phyloP scores from a whole-genome alignment of 2,888 invertebrate genomes.

The Cryptops parisi region DNA sequence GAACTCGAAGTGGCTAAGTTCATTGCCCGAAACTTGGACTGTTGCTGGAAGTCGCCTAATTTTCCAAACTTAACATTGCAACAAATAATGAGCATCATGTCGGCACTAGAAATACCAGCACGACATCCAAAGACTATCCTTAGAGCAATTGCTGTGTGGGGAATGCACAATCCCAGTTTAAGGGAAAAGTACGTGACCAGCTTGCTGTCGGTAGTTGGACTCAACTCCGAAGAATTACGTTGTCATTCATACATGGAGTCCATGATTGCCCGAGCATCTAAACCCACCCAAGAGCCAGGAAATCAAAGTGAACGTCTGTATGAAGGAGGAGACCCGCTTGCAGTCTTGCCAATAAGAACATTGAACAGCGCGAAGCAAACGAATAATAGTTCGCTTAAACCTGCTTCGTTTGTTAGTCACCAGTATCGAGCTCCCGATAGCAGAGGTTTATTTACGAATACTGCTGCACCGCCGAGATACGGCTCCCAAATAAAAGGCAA shows the following conservation, averaged over 20 bases:
- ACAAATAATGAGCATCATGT: background rate
- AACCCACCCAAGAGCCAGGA: background rate
- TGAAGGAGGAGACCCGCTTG: background rate
- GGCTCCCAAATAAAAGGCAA: background rate
- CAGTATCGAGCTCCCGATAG: background rate
- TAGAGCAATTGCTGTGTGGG: background rate
- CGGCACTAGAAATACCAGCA: background rate
- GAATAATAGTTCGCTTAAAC: background rate
- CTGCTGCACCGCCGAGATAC: background rate
- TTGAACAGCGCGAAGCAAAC: background rate
- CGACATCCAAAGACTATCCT: background rate
- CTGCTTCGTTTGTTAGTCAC: background rate
- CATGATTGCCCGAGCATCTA: background rate
- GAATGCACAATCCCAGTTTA: background rate
- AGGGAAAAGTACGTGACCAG: background rate
- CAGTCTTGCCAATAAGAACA: no score
- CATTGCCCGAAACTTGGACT: background rate
- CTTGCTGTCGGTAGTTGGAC: background rate
- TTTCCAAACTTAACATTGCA: background rate
- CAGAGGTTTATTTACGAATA: background rate
- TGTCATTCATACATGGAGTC: background rate
- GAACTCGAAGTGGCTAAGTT: background rate
- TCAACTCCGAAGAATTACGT: background rate
- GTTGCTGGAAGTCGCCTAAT: background rate
- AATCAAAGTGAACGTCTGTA: background rate